Base-by-base conservation (phyloP, 2,797 vertebrate species). In the Cygnus olor region DNA sequence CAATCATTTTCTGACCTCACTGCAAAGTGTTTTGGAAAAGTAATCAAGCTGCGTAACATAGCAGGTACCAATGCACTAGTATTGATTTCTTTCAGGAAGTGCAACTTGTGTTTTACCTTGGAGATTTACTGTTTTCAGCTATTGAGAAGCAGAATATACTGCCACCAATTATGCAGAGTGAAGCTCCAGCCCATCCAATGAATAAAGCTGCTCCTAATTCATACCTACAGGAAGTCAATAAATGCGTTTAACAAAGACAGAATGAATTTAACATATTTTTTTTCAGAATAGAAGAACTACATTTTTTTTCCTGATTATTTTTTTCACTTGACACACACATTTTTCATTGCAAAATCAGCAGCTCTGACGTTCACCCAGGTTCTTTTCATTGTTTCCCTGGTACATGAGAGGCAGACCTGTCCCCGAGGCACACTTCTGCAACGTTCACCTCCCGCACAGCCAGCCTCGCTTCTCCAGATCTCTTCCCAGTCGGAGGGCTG, bases 151-250 rank as follows among this genome's bases (percentile, higher is more conserved):
- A 99, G 97, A 98, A 98, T 97, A 99, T 96, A 61, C 98, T 97
- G 71, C 99, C 99, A 56, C 99, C 99, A 34, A 97, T 97, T 82
- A 99, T 97, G 95, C 99, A 98, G 87, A 99, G 98, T 13, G 98
- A 98, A 68, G 99, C 98, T 83, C 99, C 99, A 58, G 98, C 99
- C 99, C 99, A 99, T 89, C 99, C 99, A 65, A 99, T 97, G 91
- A 98, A 99, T 77, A 99, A 98, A 77, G 99, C 99, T 22, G 98
- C 98, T 68, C 99, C 99, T 91, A 99, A 97, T 98, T 99, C 99
- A 98, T 98, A 99, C 97, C 99, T 99, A 97, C 36, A 93, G 87
- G 96, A 78, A 95, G 92, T 93, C 20, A 94, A 89, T 54, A 95
- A 85, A 96, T 25, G 57, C 14, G 25, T 90, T 95, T 80, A 94